These are phyloP conservation scores for Arothron firmamentum DNA, from an alignment of 2,113 vertebrate genomes.

Conservation along the genomic window DNA sequence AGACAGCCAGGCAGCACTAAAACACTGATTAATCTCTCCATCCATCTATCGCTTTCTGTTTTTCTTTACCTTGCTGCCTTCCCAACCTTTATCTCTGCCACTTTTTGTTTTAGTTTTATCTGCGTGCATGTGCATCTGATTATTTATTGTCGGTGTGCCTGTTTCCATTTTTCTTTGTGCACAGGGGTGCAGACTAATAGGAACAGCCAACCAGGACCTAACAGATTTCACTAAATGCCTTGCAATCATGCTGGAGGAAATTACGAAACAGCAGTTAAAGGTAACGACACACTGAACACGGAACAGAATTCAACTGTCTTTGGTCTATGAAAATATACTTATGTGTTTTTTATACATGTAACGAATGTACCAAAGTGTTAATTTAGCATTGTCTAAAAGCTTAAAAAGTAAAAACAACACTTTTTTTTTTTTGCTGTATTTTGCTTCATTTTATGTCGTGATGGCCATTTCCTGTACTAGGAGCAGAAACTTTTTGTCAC, in stretches of 20 bases:
- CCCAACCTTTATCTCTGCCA: slow-evolving; percentile 39
- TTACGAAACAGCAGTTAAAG: slow-evolving; percentile 58
- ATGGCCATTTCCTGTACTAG: neutral
- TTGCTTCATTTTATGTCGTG: neutral
- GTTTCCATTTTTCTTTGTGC: slow-evolving; percentile 2
- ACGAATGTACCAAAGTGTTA: too few relatives aligned
- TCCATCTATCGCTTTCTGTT: slow-evolving; percentile 36
- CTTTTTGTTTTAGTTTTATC: slow-evolving; percentile 34
- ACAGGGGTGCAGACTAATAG: slow-evolving; percentile 72
- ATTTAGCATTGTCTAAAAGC: too few relatives aligned
- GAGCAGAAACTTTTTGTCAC: neutral
- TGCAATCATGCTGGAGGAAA: slow-evolving; percentile 70
- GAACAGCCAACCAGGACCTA: slow-evolving; percentile 74
- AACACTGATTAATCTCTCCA: slow-evolving; percentile 57
- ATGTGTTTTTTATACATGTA: too few relatives aligned
- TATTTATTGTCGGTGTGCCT: slow-evolving; percentile 23
- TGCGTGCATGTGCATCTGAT: slow-evolving; percentile 33
- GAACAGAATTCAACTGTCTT: neutral
- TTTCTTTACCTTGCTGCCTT: slow-evolving; percentile 29
- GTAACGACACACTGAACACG: slow-evolving; percentile 44
- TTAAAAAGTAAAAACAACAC: too few relatives aligned
- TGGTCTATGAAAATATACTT: too few relatives aligned
- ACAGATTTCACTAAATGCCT: slow-evolving; percentile 80
- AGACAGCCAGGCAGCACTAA: slow-evolving; percentile 53
- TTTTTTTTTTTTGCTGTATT: neutral